Evolutionary conservation across 2,797 vertebrate genomes (phyloP).

Genomic region (Naso thynnoides): DNA sequence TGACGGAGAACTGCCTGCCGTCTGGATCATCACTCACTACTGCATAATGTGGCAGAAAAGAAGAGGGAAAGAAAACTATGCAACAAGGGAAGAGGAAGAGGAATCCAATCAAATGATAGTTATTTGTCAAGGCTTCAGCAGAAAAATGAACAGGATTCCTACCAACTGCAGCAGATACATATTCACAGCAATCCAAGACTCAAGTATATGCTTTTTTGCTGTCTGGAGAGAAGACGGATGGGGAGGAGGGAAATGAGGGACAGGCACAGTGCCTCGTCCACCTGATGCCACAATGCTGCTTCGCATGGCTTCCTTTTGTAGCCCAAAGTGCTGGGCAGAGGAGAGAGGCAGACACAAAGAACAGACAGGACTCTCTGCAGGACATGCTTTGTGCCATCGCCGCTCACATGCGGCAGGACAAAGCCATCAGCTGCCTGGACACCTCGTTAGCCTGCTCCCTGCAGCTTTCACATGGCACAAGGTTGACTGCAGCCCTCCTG

Average conservation of each 20-base stretch:
- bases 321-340: conserved; percentile 66
- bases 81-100: conserved; percentile 17
- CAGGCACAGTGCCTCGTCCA: conserved; percentile 62
- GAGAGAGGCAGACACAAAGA: conserved; percentile 80
- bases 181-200: conserved; percentile 19
- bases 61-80: conserved; percentile 27
- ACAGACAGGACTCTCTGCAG: conserved; percentile 82
- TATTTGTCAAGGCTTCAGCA: conserved; percentile 19
- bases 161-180: neutral
- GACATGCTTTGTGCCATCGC: conserved; percentile 74
- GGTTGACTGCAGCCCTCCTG: conserved; percentile 66
- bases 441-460: conserved; percentile 83
- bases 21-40: conserved; percentile 55
- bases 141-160: conserved; percentile 17
- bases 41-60: conserved; percentile 49
- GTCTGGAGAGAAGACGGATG: conserved; percentile 18
- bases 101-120: conserved; percentile 38
- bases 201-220: conserved; percentile 22
- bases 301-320: conserved; percentile 66
- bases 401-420: conserved; percentile 71
- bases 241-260: conserved; percentile 35
- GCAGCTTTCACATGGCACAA: conserved; percentile 75
- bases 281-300: conserved; percentile 76
- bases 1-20: conserved; percentile 47
- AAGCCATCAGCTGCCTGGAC: conserved; percentile 81